Percentiles rank a stretch among this genome's conserved stretches.
These are phyloP conservation scores for Aporrectodea caliginosa DNA, from an alignment of 1,140 invertebrate species.

Conservation along the genomic window DNA sequence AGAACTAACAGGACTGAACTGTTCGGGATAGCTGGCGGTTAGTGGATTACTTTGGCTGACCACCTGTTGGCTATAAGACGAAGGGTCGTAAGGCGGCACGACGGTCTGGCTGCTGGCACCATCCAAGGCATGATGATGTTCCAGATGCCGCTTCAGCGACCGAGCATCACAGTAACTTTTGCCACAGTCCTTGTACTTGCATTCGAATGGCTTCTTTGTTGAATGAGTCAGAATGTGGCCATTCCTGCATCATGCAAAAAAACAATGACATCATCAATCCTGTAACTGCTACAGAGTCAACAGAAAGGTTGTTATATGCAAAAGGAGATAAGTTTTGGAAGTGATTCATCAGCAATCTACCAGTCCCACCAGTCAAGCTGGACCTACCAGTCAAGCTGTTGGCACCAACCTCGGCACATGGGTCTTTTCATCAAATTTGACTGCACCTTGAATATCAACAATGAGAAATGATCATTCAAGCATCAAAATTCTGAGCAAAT, in stretches of 20 bases:
- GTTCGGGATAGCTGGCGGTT: not conserved
- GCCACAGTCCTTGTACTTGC: not conserved
- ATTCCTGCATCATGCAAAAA: not conserved
- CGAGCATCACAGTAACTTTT: slow-evolving; percentile 22
- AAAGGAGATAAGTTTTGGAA: too few relatives aligned
- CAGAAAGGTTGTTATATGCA: too few relatives aligned
- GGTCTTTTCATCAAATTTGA: too few relatives aligned
- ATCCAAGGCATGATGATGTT: slow-evolving; percentile 5
- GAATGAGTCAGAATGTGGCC: slow-evolving; percentile 18
- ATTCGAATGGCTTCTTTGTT: slow-evolving; percentile 7
- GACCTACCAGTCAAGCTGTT: too few relatives aligned
- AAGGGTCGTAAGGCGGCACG: not conserved
- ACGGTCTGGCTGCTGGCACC: not conserved
- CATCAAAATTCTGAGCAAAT: too few relatives aligned
- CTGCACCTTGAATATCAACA: too few relatives aligned
- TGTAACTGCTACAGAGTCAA: too few relatives aligned
- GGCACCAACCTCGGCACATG: too few relatives aligned
- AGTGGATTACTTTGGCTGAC: not conserved
- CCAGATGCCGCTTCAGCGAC: slow-evolving; percentile 11
- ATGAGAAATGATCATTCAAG: too few relatives aligned
- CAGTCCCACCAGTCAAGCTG: too few relatives aligned
- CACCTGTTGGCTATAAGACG: not conserved
- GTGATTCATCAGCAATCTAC: too few relatives aligned
- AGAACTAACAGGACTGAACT: not conserved
- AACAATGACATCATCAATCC: too few relatives aligned